These are phyloP conservation scores for Axea sp. DNA, from an alignment of 2,888 invertebrate genomes.

Conservation along the genomic window DNA sequence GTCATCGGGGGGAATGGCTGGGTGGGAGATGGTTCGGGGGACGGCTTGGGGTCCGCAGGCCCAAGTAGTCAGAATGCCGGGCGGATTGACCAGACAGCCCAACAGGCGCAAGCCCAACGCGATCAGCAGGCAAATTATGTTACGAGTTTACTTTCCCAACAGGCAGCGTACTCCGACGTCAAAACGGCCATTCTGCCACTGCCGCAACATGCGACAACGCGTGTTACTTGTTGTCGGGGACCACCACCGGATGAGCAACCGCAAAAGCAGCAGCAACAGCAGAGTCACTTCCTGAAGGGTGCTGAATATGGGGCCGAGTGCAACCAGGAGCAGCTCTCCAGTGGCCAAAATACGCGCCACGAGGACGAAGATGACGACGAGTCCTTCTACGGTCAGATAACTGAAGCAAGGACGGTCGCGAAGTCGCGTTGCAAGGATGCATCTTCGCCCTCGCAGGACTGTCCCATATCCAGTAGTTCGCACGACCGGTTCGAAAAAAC, in stretches of 20 bases:
- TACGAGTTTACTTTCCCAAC: slow-evolving; percentile 40
- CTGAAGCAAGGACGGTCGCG: slow-evolving; percentile 18
- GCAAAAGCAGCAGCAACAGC: slow-evolving; percentile 43
- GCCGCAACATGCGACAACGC: slow-evolving; percentile 32
- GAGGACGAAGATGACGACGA: slow-evolving; percentile 65
- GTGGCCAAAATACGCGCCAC: slow-evolving; percentile 12
- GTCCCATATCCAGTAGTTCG: slow-evolving; percentile 57
- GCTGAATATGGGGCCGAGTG: slow-evolving; percentile 36
- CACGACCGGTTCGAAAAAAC: slow-evolving; percentile 41
- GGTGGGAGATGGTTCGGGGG: slow-evolving; percentile 82
- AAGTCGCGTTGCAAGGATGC: slow-evolving; percentile 26
- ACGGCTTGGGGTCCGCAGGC: slow-evolving; percentile 81
- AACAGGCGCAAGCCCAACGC: slow-evolving; percentile 59
- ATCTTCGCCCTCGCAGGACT: slow-evolving; percentile 51
- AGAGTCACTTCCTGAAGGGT: slow-evolving; percentile 54
- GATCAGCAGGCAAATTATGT: slow-evolving; percentile 64
- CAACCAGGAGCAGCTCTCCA: slow-evolving; percentile 40
- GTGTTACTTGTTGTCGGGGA: slow-evolving; percentile 53
- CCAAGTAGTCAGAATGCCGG: slow-evolving; percentile 80
- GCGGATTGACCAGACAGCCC: slow-evolving; percentile 66
- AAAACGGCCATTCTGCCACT: slow-evolving; percentile 65
- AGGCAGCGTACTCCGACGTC: slow-evolving; percentile 67
- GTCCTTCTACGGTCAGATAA: slow-evolving; percentile 36
- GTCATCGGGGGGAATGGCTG: slow-evolving; percentile 80
- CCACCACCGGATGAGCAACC: slow-evolving; percentile 23